Conservation (phyloP, 2,888 invertebrate species). For the Sarcophaga caerulescens region DNA sequence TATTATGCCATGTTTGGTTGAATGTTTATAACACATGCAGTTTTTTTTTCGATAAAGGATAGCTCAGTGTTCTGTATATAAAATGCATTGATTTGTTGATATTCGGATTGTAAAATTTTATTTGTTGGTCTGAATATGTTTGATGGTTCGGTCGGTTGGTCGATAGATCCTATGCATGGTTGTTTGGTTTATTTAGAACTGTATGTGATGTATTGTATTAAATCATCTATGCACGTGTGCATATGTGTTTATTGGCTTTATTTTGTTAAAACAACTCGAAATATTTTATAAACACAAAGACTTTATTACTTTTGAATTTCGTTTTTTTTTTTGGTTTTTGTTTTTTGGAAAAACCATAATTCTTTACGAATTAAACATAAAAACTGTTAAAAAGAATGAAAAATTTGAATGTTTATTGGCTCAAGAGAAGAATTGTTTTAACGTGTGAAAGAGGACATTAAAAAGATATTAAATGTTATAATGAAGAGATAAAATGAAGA, state of each 20-base stretch:
- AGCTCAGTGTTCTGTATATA: conserved; percentile 24
- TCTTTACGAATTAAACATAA: conserved; percentile 16
- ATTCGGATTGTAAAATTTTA: conserved; percentile 59
- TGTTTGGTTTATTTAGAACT: conserved; percentile 33
- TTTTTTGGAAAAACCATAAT: conserved; percentile 9
- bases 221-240: not conserved
- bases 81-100: conserved; percentile 63
- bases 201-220: not conserved
- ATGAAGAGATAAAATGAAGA: not conserved
- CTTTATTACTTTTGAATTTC: conserved; percentile 4
- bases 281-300: conserved; percentile 23
- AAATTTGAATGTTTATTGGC: no score
- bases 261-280: no score
- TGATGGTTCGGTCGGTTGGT: conserved; percentile 44
- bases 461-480: not conserved
- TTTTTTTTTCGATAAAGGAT: not conserved
- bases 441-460: not conserved
- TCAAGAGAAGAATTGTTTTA: conserved; percentile 12
- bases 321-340: no score
- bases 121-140: conserved; percentile 58
- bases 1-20: not conserved
- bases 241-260: no score
- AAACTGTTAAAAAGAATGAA: conserved; percentile 5
- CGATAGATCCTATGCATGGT: no score
- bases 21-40: not conserved